Percentiles rank a stretch among this genome's conserved stretches.
These are phyloP conservation scores for Motacilla tschutschensis DNA, from an alignment of 2,113 vertebrate species.

Conservation along the genomic window DNA sequence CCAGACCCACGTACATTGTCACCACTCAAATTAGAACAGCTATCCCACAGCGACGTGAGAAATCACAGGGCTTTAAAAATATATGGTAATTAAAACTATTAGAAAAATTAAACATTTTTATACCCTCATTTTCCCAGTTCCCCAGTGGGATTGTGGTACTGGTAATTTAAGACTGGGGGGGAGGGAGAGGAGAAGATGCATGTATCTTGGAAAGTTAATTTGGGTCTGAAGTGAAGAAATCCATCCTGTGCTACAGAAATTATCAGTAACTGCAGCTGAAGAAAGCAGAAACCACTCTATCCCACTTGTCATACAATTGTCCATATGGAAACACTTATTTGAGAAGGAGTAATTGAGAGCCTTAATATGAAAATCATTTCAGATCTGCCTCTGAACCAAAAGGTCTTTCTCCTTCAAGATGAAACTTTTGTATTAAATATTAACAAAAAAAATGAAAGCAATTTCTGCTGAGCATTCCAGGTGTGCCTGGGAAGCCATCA, in stretches of 20 bases:
- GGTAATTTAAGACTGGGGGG: background rate
- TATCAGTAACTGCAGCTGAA: constrained; percentile 20
- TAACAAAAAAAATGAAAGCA: constrained; percentile 36
- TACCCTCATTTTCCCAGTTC: background rate
- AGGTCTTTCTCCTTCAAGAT: constrained; percentile 13
- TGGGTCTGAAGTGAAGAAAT: constrained; percentile 9
- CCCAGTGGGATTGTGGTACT: background rate
- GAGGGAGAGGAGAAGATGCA: background rate
- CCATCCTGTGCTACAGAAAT: constrained; percentile 37
- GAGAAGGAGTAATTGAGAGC: constrained; percentile 23
- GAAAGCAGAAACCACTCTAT: constrained; percentile 17
- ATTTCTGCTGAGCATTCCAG: constrained; percentile 22
- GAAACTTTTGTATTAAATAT: constrained; percentile 21
- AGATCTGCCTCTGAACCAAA: constrained; percentile 9
- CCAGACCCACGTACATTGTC: constrained; percentile 2
- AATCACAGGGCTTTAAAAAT: constrained; percentile 20
- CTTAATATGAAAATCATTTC: constrained; percentile 33
- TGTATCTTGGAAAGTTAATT: background rate
- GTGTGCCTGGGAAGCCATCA: background rate
- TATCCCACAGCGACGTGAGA: background rate
- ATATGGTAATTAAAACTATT: constrained; percentile 43
- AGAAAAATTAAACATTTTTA: constrained; percentile 38
- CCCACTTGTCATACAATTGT: constrained; percentile 25
- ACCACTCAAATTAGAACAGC: constrained; percentile 31
- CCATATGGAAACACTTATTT: constrained; percentile 34